Evolutionary conservation across 1,140 invertebrate genomes (phyloP), one percentile per base, ranked within the genome.

Genomic region (Trichonephila clavipes): DNA sequence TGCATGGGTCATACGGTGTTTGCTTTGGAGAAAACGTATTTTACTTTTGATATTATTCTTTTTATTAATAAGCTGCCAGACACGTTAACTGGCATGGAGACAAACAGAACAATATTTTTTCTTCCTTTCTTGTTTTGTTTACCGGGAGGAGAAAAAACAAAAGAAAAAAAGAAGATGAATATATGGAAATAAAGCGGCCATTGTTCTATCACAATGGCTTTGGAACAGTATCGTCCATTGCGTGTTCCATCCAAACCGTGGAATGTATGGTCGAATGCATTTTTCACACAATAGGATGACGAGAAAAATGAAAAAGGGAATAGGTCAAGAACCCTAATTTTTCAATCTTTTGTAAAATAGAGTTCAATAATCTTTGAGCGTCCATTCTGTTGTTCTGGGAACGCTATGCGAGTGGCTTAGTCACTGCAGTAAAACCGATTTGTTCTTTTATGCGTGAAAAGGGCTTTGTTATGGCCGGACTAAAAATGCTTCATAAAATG

Each of bases 101-200:
- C 44, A 59, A 85, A 85, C 44, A 85, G 58, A 58, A 85, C 58
- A 6, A 18, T 58, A n/a, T 51, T 85, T 51, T 58, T 85, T 58
- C 44, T 77, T 77, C 18, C 21, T 21, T 19, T 19, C 72, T 77
- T 34, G 14, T 77, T 77, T 77, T 77, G 72, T 77, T 77, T 77
- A 77, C 72, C 28, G 72, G 72, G 14, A 19, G 28, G 14, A 2
- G 28, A 24, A 16, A 77, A 34, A 34, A 40, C n/a, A n/a, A 72
- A 77, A 40, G 34, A 24, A 77, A 77, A 28, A 28, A 77, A 6
- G 16, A 7, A 44, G 5, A 51, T 28, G 28, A 28, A 28, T 5
- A 83, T 83, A 59, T 83, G 85, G 61, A 87, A 87, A 87, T 87
- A 87, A 87, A 61, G 58, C 85, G 58, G 21, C 28, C 85, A 87